These are phyloP conservation scores for Monopterus albus DNA, from an alignment of 2,113 vertebrate species.

Conservation along the genomic window DNA sequence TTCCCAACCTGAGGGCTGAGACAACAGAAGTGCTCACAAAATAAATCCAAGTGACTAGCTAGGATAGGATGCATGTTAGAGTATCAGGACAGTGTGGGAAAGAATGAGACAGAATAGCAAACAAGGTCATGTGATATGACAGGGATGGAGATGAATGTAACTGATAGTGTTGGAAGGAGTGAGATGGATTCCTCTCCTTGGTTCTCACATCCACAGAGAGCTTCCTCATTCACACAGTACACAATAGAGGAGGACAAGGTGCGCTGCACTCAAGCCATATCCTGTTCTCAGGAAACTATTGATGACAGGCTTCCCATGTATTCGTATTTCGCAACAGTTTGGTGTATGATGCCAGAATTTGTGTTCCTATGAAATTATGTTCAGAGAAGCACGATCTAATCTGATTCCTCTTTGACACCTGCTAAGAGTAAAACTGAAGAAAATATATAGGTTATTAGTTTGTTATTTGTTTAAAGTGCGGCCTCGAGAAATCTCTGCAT, in stretches of 20 bases:
- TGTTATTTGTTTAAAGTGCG: slow-evolving; percentile 10
- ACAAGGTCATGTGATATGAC: slow-evolving; percentile 68
- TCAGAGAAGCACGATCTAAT: neutral
- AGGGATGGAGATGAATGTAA: slow-evolving; percentile 72
- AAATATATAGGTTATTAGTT: neutral
- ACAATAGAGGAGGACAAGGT: slow-evolving; percentile 74
- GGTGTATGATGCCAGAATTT: slow-evolving; percentile 2
- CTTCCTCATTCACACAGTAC: slow-evolving; percentile 70
- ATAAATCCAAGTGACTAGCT: slow-evolving; percentile 14
- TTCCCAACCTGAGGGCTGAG: neutral
- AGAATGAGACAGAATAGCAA: slow-evolving; percentile 64
- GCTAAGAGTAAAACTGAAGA: slow-evolving; percentile 5
- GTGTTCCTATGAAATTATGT: slow-evolving; percentile 15
- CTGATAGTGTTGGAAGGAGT: slow-evolving; percentile 70
- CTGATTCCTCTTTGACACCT: slow-evolving; percentile 17
- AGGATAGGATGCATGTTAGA: slow-evolving; percentile 41
- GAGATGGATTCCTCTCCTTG: slow-evolving; percentile 60
- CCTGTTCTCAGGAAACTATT: slow-evolving; percentile 68
- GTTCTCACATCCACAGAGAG: slow-evolving; percentile 65
- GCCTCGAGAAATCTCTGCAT: slow-evolving; percentile 31
- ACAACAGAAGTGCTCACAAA: too few relatives aligned
- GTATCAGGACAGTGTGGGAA: slow-evolving; percentile 68
- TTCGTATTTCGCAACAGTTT: slow-evolving; percentile 48
- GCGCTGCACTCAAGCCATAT: slow-evolving; percentile 54
- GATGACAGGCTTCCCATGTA: slow-evolving; percentile 67